These are phyloP conservation scores for Acholoe squamosa DNA, from an alignment of 2,888 invertebrate genomes.

Conservation along the genomic window DNA sequence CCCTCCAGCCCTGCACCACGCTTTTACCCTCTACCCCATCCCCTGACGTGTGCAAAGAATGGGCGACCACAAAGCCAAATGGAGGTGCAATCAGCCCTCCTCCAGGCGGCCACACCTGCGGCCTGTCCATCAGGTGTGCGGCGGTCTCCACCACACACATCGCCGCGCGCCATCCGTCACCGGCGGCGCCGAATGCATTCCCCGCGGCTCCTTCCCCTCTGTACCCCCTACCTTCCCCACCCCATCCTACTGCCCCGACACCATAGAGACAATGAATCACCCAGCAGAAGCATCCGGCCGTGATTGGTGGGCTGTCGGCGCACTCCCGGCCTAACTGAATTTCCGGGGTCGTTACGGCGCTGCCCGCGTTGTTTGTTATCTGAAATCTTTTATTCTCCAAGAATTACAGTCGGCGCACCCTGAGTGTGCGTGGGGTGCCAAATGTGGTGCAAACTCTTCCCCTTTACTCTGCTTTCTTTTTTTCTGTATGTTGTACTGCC, in stretches of 20 bases:
- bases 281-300: not conserved
- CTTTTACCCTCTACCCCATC: not conserved
- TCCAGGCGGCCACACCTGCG: constrained; percentile 2
- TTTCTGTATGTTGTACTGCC: too few species aligned
- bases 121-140: constrained; percentile 44
- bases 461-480: not conserved
- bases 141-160: not conserved
- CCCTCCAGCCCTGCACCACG: not conserved
- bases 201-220: not conserved
- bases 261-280: constrained; percentile 20
- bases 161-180: not conserved
- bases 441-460: not conserved
- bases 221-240: not conserved
- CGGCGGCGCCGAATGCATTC: not conserved
- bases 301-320: constrained; percentile 34
- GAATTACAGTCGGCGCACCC: not conserved
- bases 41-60: not conserved
- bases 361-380: constrained; percentile 46
- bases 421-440: not conserved
- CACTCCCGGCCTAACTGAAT: not conserved
- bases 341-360: constrained; percentile 30
- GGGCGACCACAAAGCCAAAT: constrained; percentile 7
- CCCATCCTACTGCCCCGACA: not conserved
- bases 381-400: constrained; percentile 4
- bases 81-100: constrained; percentile 12